A percentile compares a stretch with the other conserved stretches of the same genome.
Conservation (phyloP, 2,888 invertebrate genomes). For the Megamerina dolium region DNA sequence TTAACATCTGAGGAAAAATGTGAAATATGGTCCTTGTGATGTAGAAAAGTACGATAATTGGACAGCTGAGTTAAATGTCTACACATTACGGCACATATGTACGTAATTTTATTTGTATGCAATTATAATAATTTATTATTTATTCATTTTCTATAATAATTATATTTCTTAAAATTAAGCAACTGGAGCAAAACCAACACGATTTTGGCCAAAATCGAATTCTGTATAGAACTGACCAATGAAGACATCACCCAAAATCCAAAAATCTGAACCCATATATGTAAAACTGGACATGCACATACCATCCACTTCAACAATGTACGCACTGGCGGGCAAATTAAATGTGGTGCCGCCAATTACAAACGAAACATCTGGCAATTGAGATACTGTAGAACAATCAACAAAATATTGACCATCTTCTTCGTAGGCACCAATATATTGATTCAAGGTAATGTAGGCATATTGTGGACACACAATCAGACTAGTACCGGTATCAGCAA, state of each 20-base stretch:
- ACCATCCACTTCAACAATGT: conserved; percentile 58
- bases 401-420: conserved; percentile 48
- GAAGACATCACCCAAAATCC: conserved; percentile 97
- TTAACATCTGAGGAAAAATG: too few species aligned
- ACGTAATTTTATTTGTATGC: too few species aligned
- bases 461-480: conserved; percentile 88
- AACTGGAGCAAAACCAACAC: conserved; percentile 71
- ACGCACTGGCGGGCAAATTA: conserved; percentile 70
- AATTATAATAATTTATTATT: too few species aligned
- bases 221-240: conserved; percentile 92
- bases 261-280: conserved; percentile 63
- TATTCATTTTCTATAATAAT: too few species aligned
- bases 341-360: conserved; percentile 68
- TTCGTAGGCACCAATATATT: conserved; percentile 60
- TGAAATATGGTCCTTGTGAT: too few species aligned
- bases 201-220: conserved; percentile 79
- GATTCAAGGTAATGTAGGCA: conserved; percentile 66
- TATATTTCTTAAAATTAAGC: too few species aligned
- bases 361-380: conserved; percentile 72
- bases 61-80: too few species aligned
- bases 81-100: too few species aligned
- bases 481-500: conserved; percentile 93
- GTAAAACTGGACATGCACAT: conserved; percentile 84
- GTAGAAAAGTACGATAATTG: too few species aligned
- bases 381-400: conserved; percentile 68